Percentiles rank a stretch among this genome's conserved stretches.
Conservation (phyloP, 1,140 invertebrate species). For the Parapsyche elsis region DNA sequence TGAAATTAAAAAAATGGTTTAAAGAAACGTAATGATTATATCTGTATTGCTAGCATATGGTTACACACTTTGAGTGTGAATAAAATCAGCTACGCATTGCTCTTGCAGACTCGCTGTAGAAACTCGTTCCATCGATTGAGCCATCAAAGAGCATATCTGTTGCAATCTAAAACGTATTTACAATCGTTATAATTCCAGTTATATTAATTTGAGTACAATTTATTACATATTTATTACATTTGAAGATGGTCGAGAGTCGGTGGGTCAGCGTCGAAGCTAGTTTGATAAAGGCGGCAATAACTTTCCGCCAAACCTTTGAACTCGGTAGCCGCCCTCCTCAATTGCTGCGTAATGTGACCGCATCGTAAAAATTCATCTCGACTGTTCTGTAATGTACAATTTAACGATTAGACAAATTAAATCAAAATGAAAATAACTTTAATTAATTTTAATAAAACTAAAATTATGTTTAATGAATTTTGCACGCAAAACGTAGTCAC, state of each 20-base stretch:
- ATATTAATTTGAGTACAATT: slow-evolving; percentile 41
- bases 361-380: slow-evolving; percentile 86
- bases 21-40: background rate
- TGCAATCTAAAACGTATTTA: slow-evolving; percentile 73
- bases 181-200: slow-evolving; percentile 42
- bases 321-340: slow-evolving; percentile 81
- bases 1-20: slow-evolving; percentile 6
- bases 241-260: slow-evolving; percentile 84
- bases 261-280: slow-evolving; percentile 93
- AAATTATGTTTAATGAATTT: too few species aligned
- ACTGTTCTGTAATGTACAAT: slow-evolving; percentile 47
- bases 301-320: slow-evolving; percentile 79
- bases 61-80: slow-evolving; percentile 54
- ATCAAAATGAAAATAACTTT: background rate
- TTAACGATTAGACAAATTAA: background rate
- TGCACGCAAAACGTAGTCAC: too few species aligned
- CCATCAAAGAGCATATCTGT: slow-evolving; percentile 80
- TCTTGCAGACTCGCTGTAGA: slow-evolving; percentile 65
- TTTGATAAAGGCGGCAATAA: slow-evolving; percentile 87
- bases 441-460: background rate
- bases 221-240: slow-evolving; percentile 63
- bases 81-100: slow-evolving; percentile 63
- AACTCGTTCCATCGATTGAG: slow-evolving; percentile 80
- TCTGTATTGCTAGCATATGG: background rate
- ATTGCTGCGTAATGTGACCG: slow-evolving; percentile 83